phyloP scores from a whole-genome alignment of 2,113 vertebrate species.

The Antechinus flavipes region DNA sequence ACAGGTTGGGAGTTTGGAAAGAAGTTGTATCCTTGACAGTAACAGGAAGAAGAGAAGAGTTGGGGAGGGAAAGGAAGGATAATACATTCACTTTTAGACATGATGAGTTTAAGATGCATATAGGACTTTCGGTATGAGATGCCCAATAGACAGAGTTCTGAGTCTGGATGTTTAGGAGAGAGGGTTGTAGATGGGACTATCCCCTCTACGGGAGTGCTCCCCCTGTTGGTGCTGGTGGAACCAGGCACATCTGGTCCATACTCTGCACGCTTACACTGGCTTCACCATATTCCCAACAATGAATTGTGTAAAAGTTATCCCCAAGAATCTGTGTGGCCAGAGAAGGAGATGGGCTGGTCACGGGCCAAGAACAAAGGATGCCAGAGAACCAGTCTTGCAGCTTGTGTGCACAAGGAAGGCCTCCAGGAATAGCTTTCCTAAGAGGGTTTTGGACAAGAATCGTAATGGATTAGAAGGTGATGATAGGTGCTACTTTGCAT shows the following conservation, averaged over 20 bases:
- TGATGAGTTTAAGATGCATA: not conserved
- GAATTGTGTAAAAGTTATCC: not conserved
- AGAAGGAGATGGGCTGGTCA: not conserved
- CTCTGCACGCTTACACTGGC: not conserved
- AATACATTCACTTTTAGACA: not conserved
- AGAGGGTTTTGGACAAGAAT: not conserved
- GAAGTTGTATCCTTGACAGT: not conserved
- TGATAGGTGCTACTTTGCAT: not conserved
- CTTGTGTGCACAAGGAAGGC: not conserved
- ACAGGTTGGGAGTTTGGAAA: not conserved
- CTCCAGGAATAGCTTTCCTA: not conserved
- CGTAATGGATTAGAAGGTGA: not conserved
- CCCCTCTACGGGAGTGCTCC: not conserved
- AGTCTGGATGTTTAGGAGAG: not conserved
- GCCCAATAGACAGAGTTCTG: not conserved
- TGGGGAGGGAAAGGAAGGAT: not conserved
- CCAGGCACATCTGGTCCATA: not conserved
- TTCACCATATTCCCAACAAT: not conserved
- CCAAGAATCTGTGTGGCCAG: not conserved
- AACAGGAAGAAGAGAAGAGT: not conserved
- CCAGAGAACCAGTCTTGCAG: not conserved
- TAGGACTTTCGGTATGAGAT: not conserved
- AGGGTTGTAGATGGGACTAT: not conserved
- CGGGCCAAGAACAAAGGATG: not conserved
- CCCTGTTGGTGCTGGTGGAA: not conserved